Percentiles rank a stretch among this genome's conserved stretches.
Conservation (phyloP, 2,113 vertebrate genomes). For the Neoarius graeffei region DNA sequence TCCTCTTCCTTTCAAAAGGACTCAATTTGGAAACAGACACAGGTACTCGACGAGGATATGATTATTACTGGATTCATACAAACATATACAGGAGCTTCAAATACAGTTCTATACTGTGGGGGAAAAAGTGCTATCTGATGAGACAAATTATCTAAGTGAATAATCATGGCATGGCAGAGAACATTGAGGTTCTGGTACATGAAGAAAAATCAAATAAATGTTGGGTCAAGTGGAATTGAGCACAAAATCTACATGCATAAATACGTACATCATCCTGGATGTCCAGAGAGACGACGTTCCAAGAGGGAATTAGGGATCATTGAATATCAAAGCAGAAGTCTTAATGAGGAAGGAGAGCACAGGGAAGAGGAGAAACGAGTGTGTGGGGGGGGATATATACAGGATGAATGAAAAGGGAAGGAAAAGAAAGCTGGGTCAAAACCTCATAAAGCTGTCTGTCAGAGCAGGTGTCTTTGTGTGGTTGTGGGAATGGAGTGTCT, state of each 20-base stretch:
- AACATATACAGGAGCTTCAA: neutral
- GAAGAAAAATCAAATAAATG: neutral
- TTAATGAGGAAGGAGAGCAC: slow-evolving; percentile 63
- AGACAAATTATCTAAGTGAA: neutral
- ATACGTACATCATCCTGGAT: slow-evolving; percentile 51
- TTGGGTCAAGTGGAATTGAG: neutral
- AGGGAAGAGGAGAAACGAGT: slow-evolving; percentile 30
- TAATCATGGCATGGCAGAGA: neutral
- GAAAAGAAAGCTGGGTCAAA: slow-evolving; percentile 6
- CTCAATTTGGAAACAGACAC: neutral
- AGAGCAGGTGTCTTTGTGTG: slow-evolving; percentile 71
- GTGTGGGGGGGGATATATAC: neutral
- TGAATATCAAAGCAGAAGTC: slow-evolving; percentile 76
- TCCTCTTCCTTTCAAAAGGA: neutral
- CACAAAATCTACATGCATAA: neutral
- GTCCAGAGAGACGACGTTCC: slow-evolving; percentile 68
- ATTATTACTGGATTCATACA: neutral
- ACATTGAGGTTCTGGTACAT: neutral
- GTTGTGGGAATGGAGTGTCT: slow-evolving; percentile 32
- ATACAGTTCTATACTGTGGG: neutral
- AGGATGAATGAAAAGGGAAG: neutral
- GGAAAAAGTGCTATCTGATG: neutral
- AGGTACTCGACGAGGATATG: neutral
- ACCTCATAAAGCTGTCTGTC: slow-evolving; percentile 30
- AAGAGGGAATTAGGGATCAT: slow-evolving; percentile 74